Evolutionary conservation across 1,140 invertebrate genomes (phyloP), one percentile per base, ranked within the genome.

Genomic region (Matsumurasca onukii): DNA sequence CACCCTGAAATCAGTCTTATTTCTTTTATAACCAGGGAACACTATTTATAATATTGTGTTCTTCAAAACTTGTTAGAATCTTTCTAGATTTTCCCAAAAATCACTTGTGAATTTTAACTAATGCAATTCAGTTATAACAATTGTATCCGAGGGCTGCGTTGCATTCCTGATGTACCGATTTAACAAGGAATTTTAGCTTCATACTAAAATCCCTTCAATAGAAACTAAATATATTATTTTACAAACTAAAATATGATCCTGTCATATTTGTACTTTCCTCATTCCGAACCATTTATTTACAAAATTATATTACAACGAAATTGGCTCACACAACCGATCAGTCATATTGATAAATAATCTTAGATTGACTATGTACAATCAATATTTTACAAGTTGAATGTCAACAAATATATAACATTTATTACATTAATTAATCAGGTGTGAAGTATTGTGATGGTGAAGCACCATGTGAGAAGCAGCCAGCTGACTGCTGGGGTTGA

Each of bases 321-420:
- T 39, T 9, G 17, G 17, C 34, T 39, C 34, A 5, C 17, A 9
- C 34, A 17, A 39, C 34, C 5, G 17, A 27, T 59, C 55, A 59
- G 55, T 59, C 55, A 59, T 12, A 9, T 59, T 59, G 22, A 59
- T 59, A 59, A 59, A 59, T 59, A 59, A 27, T 59, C 25, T 22
- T 27, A 24, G 55, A 5, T 59, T 52, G 5, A n/a, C 12, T 59
- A 59, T 59, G 9, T 59, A 59, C 55, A 59, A 27, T 39, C 9
- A 59, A 5, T 27, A 27, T 27, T 59, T 59, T 59, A 59, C 55
- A 59, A 13, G 30, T 59, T 17, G 30, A 59, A 59, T 22, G 15
- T 59, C 55, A 59, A 59, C 24, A 59, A 59, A 27, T 22, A 15
- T 12, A 52, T 59, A 59, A 59, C 55, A 59, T 59, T 59, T 27